A percentile compares a stretch with the other conserved stretches of the same genome.
These are phyloP conservation scores for Pecten maximus DNA, from an alignment of 2,888 invertebrate genomes.

Conservation along the genomic window DNA sequence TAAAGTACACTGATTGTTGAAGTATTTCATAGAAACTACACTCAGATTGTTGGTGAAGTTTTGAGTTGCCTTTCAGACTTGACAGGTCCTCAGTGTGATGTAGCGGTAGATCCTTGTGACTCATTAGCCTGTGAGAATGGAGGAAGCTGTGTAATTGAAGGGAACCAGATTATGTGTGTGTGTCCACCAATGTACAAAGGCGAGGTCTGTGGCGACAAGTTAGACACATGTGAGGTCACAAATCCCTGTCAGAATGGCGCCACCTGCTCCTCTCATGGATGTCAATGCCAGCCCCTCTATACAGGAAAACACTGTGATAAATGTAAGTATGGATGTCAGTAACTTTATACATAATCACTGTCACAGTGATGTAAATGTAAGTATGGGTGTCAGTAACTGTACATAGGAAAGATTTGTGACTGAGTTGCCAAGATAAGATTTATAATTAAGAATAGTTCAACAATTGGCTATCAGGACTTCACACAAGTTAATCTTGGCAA, in stretches of 20 bases:
- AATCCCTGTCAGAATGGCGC: slow-evolving; percentile 73
- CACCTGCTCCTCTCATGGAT: slow-evolving; percentile 68
- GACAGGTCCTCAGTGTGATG: slow-evolving; percentile 59
- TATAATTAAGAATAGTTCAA: no score
- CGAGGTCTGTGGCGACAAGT: slow-evolving; percentile 62
- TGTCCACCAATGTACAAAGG: slow-evolving; percentile 71
- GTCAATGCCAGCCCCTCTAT: slow-evolving; percentile 69
- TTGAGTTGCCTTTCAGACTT: slow-evolving; percentile 57
- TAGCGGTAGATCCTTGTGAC: slow-evolving; percentile 60
- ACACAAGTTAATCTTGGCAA: no score
- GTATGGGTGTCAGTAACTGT: not conserved
- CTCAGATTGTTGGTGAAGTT: not conserved
- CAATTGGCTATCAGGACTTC: no score
- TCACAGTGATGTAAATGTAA: slow-evolving; percentile 74
- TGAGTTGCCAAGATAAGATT: no score
- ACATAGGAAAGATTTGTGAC: no score
- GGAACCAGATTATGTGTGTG: slow-evolving; percentile 59
- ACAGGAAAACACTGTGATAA: slow-evolving; percentile 75
- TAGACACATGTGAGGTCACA: slow-evolving; percentile 60
- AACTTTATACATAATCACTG: not conserved
- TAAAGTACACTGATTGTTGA: no score
- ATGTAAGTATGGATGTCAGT: slow-evolving; percentile 58
- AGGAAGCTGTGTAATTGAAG: slow-evolving; percentile 65
- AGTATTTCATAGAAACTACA: not conserved
- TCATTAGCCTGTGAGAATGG: slow-evolving; percentile 68